Evolutionary conservation across 2,113 vertebrate species (phyloP).

Genomic region (Silurus asotus): DNA sequence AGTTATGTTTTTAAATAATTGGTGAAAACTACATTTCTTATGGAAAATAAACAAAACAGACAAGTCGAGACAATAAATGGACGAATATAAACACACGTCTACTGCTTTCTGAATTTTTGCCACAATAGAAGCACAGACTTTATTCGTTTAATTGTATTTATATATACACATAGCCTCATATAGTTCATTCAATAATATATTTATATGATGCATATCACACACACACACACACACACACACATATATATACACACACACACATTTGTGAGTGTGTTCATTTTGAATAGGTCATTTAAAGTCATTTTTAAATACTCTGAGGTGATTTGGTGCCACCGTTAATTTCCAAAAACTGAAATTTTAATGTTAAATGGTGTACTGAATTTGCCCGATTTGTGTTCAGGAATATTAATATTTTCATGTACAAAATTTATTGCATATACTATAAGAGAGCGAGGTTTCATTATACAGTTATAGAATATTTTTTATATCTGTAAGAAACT

Average conservation of each 20-base stretch:
- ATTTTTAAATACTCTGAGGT: not conserved
- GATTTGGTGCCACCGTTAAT: too few species aligned
- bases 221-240: not conserved
- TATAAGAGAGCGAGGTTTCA: not conserved
- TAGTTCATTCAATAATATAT: not conserved
- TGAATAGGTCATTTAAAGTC: not conserved
- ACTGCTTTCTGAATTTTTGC: not conserved
- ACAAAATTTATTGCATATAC: not conserved
- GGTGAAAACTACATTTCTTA: too few species aligned
- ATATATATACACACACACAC: too few species aligned
- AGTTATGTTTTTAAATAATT: too few species aligned
- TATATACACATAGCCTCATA: not conserved
- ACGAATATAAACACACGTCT: not conserved
- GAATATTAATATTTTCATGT: too few species aligned
- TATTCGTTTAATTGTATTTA: not conserved
- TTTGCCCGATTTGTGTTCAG: not conserved
- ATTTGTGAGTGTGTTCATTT: not conserved
- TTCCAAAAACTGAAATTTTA: not conserved
- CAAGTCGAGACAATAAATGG: not conserved
- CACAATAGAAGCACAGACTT: not conserved
- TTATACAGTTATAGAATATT: not conserved
- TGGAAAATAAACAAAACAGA: not conserved
- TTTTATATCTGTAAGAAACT: not conserved
- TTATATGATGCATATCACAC: not conserved
- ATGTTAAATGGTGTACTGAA: not conserved